Percentiles rank a stretch among this genome's conserved stretches.
Evolutionary conservation across 2,797 vertebrate species (phyloP).

Genomic region (Halcyon badia): DNA sequence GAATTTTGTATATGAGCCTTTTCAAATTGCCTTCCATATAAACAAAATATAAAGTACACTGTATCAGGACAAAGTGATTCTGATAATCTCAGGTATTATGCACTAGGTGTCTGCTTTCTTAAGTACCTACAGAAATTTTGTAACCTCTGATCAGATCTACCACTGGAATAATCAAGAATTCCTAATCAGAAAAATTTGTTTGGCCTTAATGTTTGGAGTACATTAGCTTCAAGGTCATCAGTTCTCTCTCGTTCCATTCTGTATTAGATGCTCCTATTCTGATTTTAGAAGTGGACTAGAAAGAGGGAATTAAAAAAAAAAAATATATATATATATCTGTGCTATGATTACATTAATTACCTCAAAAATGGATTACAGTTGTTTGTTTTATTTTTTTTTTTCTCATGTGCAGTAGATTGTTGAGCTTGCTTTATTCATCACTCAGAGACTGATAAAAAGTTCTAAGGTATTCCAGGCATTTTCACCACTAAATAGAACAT

Average conservation of each 20-base stretch:
- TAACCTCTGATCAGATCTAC: not conserved
- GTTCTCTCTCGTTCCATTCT: not conserved
- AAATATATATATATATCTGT: too few relatives aligned
- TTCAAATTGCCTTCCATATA: not conserved
- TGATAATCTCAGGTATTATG: not conserved
- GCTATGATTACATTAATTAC: not conserved
- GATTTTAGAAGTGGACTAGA: not conserved
- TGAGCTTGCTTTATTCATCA: not conserved
- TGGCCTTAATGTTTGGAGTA: not conserved
- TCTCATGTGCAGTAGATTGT: not conserved
- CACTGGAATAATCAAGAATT: not conserved
- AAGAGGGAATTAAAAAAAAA: not conserved
- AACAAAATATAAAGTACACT: not conserved
- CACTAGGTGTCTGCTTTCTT: not conserved
- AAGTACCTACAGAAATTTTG: not conserved
- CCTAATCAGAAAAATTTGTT: not conserved
- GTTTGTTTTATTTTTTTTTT: not conserved
- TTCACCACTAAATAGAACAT: not conserved
- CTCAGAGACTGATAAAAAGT: not conserved
- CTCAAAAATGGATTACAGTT: not conserved
- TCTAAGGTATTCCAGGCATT: not conserved
- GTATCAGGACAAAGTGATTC: not conserved
- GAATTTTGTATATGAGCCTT: not conserved
- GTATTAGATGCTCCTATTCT: not conserved
- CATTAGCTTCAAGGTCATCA: not conserved